These are phyloP conservation scores for Emys orbicularis DNA, from an alignment of 2,797 vertebrate species.

Conservation along the genomic window DNA sequence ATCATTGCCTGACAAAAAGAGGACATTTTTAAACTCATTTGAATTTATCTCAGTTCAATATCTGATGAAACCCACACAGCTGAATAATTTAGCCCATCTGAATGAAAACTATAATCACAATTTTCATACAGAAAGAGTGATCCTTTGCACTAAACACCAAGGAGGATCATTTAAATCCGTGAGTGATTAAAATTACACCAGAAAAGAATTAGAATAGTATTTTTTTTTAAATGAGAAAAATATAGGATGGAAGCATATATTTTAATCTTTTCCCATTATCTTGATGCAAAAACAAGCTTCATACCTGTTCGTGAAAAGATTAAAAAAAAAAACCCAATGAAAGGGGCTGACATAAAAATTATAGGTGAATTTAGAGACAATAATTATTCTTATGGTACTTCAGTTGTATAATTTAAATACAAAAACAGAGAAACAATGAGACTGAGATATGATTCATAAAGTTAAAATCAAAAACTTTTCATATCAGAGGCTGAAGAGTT, in stretches of 20 bases:
- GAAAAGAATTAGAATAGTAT: constrained; percentile 33
- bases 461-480: constrained; percentile 22
- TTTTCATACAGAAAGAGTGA: constrained; percentile 4
- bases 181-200: constrained; percentile 34
- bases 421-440: constrained; percentile 28
- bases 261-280: constrained; percentile 36
- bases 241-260: constrained; percentile 21
- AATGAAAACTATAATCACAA: constrained; percentile 34
- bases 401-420: constrained; percentile 38
- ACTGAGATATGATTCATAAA: constrained; percentile 51
- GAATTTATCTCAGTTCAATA: neutral
- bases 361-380: constrained; percentile 39
- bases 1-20: neutral
- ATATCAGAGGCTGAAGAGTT: constrained; percentile 7
- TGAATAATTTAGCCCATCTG: constrained; percentile 29
- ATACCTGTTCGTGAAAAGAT: constrained; percentile 40
- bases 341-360: constrained; percentile 63
- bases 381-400: constrained; percentile 44
- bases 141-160: neutral
- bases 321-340: constrained; percentile 54
- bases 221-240: constrained; percentile 31
- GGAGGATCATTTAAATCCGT: constrained; percentile 42
- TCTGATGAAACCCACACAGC: constrained; percentile 1
- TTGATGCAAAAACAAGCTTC: constrained; percentile 20
- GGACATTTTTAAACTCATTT: neutral